Evolutionary conservation across 2,888 invertebrate genomes (phyloP).

Genomic region (Hydroisotoma schaefferi): DNA sequence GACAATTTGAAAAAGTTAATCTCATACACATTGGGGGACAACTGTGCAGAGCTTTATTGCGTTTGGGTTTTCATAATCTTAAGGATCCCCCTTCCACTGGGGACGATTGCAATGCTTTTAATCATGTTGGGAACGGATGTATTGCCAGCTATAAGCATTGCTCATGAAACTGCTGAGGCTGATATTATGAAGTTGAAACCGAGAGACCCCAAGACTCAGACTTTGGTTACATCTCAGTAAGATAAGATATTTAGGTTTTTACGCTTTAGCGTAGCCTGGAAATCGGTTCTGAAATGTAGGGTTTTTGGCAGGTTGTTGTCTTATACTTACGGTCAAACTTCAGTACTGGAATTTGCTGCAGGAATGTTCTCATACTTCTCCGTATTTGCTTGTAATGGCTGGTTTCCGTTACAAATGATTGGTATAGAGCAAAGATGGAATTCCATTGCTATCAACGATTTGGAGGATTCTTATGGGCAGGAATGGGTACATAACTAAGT

Average conservation of each 20-base stretch:
- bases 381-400: slow-evolving; percentile 41
- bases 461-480: slow-evolving; percentile 45
- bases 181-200: slow-evolving; percentile 69
- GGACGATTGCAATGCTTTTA: slow-evolving; percentile 57
- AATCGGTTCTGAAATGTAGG: neutral
- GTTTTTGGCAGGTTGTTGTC: slow-evolving; percentile 39
- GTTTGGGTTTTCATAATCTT: slow-evolving; percentile 46
- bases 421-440: slow-evolving; percentile 44
- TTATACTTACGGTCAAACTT: slow-evolving; percentile 46
- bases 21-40: slow-evolving; percentile 93
- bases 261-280: neutral
- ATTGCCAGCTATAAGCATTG: slow-evolving; percentile 56
- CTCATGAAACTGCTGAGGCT: slow-evolving; percentile 68
- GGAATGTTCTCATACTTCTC: slow-evolving; percentile 53
- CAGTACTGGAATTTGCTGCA: slow-evolving; percentile 41
- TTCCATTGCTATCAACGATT: slow-evolving; percentile 40
- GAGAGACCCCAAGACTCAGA: slow-evolving; percentile 62
- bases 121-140: slow-evolving; percentile 54
- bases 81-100: slow-evolving; percentile 55
- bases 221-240: slow-evolving; percentile 59
- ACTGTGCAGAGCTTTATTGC: slow-evolving; percentile 94
- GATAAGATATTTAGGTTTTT: neutral
- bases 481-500: slow-evolving; percentile 29
- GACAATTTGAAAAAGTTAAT: slow-evolving; percentile 98
- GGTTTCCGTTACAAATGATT: slow-evolving; percentile 35